Percentiles rank a stretch among this genome's conserved stretches.
These are phyloP conservation scores for Dioctria rufipes DNA, from an alignment of 2,888 invertebrate genomes.

Conservation along the genomic window DNA sequence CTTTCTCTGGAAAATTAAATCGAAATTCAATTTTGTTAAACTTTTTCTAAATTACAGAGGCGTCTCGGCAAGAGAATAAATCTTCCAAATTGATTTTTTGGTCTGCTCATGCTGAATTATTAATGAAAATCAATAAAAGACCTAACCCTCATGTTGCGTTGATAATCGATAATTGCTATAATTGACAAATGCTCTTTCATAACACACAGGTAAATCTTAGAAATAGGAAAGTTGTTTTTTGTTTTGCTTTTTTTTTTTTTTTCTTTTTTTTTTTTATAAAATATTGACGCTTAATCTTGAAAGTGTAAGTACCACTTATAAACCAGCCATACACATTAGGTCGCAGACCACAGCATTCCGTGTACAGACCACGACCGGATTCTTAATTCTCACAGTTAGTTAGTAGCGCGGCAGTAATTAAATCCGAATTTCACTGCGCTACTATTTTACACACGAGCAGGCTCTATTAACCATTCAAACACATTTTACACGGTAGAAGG, in stretches of 20 bases:
- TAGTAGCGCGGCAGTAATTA: background rate
- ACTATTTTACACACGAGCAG: constrained; percentile 3
- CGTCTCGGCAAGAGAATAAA: too few species aligned
- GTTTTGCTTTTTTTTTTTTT: too few species aligned
- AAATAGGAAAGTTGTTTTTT: constrained; percentile 13
- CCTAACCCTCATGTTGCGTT: background rate
- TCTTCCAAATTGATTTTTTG: too few species aligned
- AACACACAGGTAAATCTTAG: constrained; percentile 10
- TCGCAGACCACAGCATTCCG: background rate
- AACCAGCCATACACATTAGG: constrained; percentile 5
- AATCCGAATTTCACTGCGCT: constrained; percentile 29
- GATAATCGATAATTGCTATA: constrained; percentile 1
- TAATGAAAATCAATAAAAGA: too few species aligned
- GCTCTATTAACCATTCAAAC: constrained; percentile 12
- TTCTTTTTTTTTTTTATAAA: background rate
- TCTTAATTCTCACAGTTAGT: constrained; percentile 14
- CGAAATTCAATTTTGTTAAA: too few species aligned
- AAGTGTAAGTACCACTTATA: constrained; percentile 27
- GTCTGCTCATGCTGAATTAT: too few species aligned
- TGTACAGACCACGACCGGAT: constrained; percentile 19
- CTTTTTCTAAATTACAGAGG: too few species aligned
- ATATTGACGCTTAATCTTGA: background rate
- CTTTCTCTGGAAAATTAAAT: too few species aligned
- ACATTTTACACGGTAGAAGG: constrained; percentile 11
- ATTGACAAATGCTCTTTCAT: constrained; percentile 14